phyloP scores from a whole-genome alignment of 1,140 invertebrate genomes.

The Tetraneura akinire region DNA sequence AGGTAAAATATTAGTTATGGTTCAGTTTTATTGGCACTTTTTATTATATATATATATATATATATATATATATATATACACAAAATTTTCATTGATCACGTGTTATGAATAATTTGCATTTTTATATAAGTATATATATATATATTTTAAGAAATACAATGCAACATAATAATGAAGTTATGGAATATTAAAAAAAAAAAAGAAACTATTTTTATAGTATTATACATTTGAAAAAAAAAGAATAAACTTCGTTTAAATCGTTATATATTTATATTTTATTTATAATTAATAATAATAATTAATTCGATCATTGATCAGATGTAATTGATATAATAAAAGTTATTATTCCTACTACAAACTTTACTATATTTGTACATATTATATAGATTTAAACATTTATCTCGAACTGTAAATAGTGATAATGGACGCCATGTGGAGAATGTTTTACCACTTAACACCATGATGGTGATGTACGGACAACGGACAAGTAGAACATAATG shows the following conservation, averaged over 20 bases:
- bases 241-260: too few species aligned
- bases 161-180: too few species aligned
- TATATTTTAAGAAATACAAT: too few species aligned
- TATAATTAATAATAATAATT: too few species aligned
- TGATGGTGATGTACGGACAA: conserved; percentile 6
- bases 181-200: too few species aligned
- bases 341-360: not conserved
- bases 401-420: conserved; percentile 18
- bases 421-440: not conserved
- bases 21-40: not conserved
- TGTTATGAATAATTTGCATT: too few species aligned
- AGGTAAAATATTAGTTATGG: conserved; percentile 15
- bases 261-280: too few species aligned
- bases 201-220: too few species aligned
- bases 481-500: conserved; percentile 9
- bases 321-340: not conserved
- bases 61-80: too few species aligned
- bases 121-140: too few species aligned
- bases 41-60: not conserved
- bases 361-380: conserved; percentile 2
- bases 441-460: conserved; percentile 8
- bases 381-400: not conserved
- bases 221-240: too few species aligned
- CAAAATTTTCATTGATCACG: not conserved
- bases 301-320: not conserved